Conservation (phyloP, 2,113 vertebrate genomes). For the Oreochromis niloticus region DNA sequence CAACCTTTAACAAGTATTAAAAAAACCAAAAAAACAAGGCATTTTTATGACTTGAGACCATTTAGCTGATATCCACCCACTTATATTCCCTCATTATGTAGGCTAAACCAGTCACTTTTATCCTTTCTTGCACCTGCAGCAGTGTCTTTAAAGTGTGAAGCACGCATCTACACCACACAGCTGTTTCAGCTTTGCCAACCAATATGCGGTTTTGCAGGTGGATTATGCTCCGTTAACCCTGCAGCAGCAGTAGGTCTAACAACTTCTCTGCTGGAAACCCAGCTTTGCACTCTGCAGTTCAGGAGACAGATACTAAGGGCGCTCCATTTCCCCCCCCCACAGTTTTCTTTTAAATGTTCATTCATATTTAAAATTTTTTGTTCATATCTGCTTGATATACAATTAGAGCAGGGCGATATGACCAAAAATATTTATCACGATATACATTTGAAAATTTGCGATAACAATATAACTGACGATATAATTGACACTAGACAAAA, state of each 20-base stretch:
- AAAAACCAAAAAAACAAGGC: neutral
- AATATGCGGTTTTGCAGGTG: neutral
- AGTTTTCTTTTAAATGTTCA: neutral
- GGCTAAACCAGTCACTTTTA: neutral
- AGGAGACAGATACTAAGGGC: neutral
- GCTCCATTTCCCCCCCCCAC: fast-evolving
- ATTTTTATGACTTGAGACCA: neutral
- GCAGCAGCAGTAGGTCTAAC: neutral
- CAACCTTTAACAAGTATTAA: neutral
- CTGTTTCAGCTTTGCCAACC: neutral
- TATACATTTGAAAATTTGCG: too few species aligned
- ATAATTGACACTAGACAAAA: too few species aligned
- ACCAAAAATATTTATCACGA: too few species aligned
- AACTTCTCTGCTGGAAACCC: neutral
- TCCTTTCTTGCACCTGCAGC: neutral
- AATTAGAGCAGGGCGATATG: neutral
- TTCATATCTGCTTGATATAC: neutral
- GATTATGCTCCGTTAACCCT: neutral
- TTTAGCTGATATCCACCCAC: neutral
- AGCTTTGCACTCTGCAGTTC: neutral
- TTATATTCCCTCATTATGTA: neutral
- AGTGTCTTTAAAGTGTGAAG: neutral
- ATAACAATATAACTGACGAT: too few species aligned
- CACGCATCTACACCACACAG: neutral
- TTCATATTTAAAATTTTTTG: neutral